Base-by-base conservation (phyloP, 2,797 vertebrate genomes). In the Rhynchonycteris naso region DNA sequence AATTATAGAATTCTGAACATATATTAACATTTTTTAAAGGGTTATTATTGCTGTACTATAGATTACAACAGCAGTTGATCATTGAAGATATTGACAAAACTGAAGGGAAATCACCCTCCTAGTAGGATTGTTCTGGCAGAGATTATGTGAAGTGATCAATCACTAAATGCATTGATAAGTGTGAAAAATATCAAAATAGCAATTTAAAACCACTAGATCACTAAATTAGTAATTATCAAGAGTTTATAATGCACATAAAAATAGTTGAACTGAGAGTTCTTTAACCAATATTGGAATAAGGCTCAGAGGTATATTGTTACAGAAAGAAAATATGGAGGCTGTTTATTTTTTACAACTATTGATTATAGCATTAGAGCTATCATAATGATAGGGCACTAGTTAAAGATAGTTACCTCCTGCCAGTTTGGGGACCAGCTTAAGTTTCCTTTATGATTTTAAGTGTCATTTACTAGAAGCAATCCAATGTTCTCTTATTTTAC, bases 31-130 rank as follows among this genome's bases (percentile, higher is more conserved):
- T 88, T 88, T 91, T 50, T 43, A 69, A 89, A 89, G 66, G 7
- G 50, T 71, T 9, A 33, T 83, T 65, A 22, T 58, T 58, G 8
- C 22, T 91, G 10, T 56, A 54, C 15, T 33, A 5, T 65, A 59
- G 14, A 74, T 66, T 81, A 7, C 30, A 76, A 59, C 21, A 26
- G 30, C 85, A 76, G 75, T 71, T 59, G 22, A 86, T 78, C 54
- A 54, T 61, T 76, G 50, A 86, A 74, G 33, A 91, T 63, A 75
- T 5, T 76, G 30, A 89, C 47, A 82, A 92, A 90, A 76, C 43
- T 33, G 28, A 81, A 86, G 54, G 59, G 22, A 71, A 86, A 58
- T 38, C 54, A 24, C 26, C 13, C 30, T 61, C 7, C 24, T 4
- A 75, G 15, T 24, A 43, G 7, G 21, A 66, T 79, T 4, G 21